Base-by-base conservation (phyloP, 1,140 invertebrate species). In the Drosophila micromelanica region DNA sequence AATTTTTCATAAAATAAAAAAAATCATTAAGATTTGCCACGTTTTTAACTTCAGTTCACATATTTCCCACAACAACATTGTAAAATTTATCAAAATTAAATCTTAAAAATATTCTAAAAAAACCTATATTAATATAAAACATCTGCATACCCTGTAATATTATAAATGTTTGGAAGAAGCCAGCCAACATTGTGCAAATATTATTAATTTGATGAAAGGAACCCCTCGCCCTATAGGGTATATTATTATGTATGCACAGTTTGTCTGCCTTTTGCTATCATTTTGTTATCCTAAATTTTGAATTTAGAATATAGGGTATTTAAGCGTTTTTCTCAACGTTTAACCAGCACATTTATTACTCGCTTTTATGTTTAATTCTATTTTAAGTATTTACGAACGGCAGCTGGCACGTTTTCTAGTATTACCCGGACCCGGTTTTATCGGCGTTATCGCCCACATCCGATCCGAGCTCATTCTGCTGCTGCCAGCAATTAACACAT, bases 401-500 rank as follows among this genome's bases (percentile, higher is more conserved):
- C 55, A 57, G 55, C 55, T 45, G 55, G 55, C 55, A 57, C 40
- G 55, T 57, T 57, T 56, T 43, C 23, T 56, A 43, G 30, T 46
- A 69, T 49, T 62, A 67, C 38, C 56, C 67, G 37, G 52, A 70
- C 43, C 45, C 59, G 46, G 42, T 23, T 45, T 61, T 57, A 40
- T 62, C 35, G 6, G n/a, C 20, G n/a, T 38, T 48, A 74, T 70
- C 76, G 78, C 71, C 75, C 52, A 73, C 72, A 70, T 89, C 45
- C 69, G 72, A 87, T 79, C 78, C n/a, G n/a, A 51, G 46, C 49
- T 65, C 46, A 20, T 43, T 45, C 49, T 70, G 64, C 57, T 70
- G 64, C 57, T 74, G 61, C 52, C 68, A 52, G 64, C 81, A 80
- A 84, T 85, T 86, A 82, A 73, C 75, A 86, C 79, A 89, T 78